phyloP scores from a whole-genome alignment of 2,888 invertebrate species.

The Cheiracanthium punctorium region DNA sequence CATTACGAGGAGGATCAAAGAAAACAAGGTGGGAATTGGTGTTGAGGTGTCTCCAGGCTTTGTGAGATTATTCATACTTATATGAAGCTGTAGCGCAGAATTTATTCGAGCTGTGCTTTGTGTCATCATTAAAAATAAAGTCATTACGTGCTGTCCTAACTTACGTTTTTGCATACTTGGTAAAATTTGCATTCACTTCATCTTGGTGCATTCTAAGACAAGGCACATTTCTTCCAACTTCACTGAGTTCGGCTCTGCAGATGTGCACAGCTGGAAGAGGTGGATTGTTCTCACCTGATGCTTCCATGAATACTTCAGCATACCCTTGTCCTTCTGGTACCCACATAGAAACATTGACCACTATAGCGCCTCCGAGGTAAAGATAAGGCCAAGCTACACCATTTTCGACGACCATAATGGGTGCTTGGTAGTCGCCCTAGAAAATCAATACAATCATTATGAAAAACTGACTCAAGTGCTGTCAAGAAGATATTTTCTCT shows the following conservation, averaged over 20 bases:
- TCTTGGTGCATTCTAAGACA: constrained; percentile 69
- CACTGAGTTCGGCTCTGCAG: constrained; percentile 67
- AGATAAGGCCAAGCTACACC: constrained; percentile 71
- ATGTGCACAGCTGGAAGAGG: constrained; percentile 70
- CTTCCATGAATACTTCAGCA: constrained; percentile 69
- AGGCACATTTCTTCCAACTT: constrained; percentile 71
- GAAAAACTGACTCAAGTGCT: too few relatives aligned
- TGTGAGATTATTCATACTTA: too few relatives aligned
- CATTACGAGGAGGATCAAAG: too few relatives aligned
- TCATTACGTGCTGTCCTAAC: background rate
- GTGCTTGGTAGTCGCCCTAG: constrained; percentile 48
- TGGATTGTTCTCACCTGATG: constrained; percentile 69
- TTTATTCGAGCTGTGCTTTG: too few relatives aligned
- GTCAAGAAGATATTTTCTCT: too few relatives aligned
- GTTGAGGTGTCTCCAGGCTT: too few relatives aligned
- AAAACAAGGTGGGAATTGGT: too few relatives aligned
- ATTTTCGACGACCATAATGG: constrained; percentile 65
- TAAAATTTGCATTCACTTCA: constrained; percentile 69
- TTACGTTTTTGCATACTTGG: constrained; percentile 67
- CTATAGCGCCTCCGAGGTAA: constrained; percentile 71
- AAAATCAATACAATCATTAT: too few relatives aligned
- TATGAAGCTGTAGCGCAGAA: too few relatives aligned
- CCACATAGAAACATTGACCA: constrained; percentile 70
- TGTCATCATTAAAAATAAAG: too few relatives aligned
- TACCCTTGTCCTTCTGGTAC: constrained; percentile 68